Evolutionary conservation across 37 sponge, comb jelly and placozoan species (phyloP).

Genomic region (Hormiphora californensis): DNA sequence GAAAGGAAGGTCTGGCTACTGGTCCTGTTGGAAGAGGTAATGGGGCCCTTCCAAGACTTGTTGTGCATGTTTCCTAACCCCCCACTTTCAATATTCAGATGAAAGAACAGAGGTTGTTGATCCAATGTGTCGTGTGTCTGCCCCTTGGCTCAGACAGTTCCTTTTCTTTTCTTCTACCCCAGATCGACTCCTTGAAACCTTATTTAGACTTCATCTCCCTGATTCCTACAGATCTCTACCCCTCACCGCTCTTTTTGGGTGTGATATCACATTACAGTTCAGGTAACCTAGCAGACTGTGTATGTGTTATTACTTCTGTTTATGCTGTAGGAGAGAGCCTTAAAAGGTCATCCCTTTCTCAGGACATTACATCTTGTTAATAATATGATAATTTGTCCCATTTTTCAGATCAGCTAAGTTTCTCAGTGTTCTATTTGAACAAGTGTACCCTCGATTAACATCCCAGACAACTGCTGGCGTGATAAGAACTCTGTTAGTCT

Average conservation of each 20-base stretch:
- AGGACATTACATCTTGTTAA: no score
- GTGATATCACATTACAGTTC: no score
- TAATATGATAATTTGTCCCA: no score
- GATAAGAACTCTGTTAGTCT: neutral
- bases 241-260: neutral
- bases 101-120: neutral
- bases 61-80: neutral
- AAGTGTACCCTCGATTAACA: neutral
- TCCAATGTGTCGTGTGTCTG: neutral
- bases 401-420: neutral
- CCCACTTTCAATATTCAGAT: neutral
- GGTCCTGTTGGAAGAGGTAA: neutral
- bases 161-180: neutral
- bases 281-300: no score
- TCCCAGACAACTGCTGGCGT: neutral
- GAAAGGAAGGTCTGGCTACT: neutral
- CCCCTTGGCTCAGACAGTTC: neutral
- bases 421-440: neutral
- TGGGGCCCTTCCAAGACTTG: neutral
- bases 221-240: neutral
- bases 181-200: neutral
- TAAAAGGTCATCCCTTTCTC: no score
- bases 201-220: neutral
- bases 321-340: no score
- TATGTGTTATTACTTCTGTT: no score